Evolutionary conservation across 1,140 invertebrate genomes (phyloP).

Genomic region (Brachionus paranguensis): DNA sequence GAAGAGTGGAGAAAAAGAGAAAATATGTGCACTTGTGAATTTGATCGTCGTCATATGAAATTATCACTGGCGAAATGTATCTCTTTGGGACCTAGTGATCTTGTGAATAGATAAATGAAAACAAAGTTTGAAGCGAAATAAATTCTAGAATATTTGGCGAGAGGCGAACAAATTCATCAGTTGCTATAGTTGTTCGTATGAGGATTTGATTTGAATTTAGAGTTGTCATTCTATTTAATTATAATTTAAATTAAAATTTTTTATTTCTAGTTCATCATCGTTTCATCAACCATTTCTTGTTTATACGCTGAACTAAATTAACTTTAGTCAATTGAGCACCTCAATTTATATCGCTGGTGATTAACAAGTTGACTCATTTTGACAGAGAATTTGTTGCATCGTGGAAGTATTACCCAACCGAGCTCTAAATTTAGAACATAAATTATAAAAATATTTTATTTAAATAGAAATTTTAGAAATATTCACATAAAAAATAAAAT

Average conservation of each 20-base stretch:
- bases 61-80: not conserved
- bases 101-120: not conserved
- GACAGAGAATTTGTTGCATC: not conserved
- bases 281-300: not conserved
- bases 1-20: not conserved
- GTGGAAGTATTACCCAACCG: not conserved
- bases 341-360: not conserved
- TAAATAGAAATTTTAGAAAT: not conserved
- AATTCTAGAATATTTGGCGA: not conserved
- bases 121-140: not conserved
- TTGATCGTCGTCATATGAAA: not conserved
- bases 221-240: not conserved
- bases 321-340: not conserved
- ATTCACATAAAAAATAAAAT: no score
- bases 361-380: not conserved
- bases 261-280: conserved; percentile 2
- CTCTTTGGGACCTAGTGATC: not conserved
- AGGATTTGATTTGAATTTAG: not conserved
- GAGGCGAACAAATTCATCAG: not conserved
- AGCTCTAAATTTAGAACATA: not conserved
- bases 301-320: not conserved
- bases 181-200: not conserved
- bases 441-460: not conserved
- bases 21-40: conserved; percentile 8
- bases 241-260: not conserved